Evolutionary conservation across 2,113 vertebrate genomes (phyloP), one percentile per base, ranked within the genome.

Genomic region (Lontra canadensis): DNA sequence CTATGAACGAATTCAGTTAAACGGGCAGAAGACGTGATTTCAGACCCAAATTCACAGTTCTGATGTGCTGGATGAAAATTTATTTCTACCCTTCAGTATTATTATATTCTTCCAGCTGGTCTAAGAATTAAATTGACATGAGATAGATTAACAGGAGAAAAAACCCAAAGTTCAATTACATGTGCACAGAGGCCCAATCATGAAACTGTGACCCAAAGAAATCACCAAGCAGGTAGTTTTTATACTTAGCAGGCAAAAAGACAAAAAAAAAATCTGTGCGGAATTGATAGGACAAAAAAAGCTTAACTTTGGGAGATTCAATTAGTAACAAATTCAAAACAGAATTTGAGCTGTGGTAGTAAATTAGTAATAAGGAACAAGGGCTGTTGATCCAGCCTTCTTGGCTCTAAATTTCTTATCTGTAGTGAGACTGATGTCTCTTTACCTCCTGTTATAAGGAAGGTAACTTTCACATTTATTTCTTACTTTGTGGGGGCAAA

Each of bases 1-100:
- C 63, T 71, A 59, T 94, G 31, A 96, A 20, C 84, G 9, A 23
- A 81, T 85, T 80, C 36, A 79, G 52, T 96, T 91, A 88, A 81
- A n/a, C 14, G 59, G 42, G 44, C 34, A 73, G 61, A 55, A 25
- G 74, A 79, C 69, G n/a, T 73, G 7, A 42, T 88, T 91, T 97
- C n/a, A 84, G 47, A 85, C n/a, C 4, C 26, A 74, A 59, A 69
- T 73, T 88, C 23, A 91, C 17, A 44, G 78, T 34, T 13, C 69
- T 26, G 14, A 47, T 17, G 39, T 47, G 47, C 25, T 14, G 3
- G 73, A 44, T 42, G 73, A 76, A 47, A 76, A 76, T 76, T 76
- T 17, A 76, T 42, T 76, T 76, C 73, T 47, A 44, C 25, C 71
- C 73, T 44, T 76, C 42, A 29, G 29, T 44, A 29, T 47, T 44